phyloP scores from a whole-genome alignment of 2,113 vertebrate genomes.

The Pan paniscus region DNA sequence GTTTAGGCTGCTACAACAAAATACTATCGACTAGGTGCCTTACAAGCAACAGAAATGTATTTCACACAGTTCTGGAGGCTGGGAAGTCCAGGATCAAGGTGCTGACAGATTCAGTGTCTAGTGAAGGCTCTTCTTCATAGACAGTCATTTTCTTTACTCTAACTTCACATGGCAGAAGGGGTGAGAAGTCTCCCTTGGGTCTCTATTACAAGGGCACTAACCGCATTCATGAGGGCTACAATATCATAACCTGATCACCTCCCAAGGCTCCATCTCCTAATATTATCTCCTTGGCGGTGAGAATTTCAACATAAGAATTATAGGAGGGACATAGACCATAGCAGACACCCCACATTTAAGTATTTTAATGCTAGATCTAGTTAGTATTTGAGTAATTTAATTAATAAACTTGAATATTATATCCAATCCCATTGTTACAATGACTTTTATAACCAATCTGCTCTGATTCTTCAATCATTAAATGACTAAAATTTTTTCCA shows the following conservation, averaged over 20 bases:
- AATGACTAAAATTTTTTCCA: not conserved
- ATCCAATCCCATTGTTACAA: not conserved
- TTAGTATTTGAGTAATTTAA: not conserved
- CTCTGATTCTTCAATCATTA: not conserved
- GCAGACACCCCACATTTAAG: not conserved
- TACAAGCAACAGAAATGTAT: no score
- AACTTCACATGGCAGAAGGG: not conserved
- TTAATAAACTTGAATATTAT: not conserved
- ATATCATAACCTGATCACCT: not conserved
- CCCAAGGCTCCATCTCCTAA: not conserved
- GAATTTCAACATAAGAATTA: not conserved
- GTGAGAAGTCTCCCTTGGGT: not conserved
- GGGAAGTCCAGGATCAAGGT: not conserved
- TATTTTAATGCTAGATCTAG: not conserved
- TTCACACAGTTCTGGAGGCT: not conserved
- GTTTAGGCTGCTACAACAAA: not conserved
- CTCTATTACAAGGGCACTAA: not conserved
- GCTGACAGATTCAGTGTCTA: not conserved
- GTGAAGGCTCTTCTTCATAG: not conserved
- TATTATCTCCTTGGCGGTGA: not conserved
- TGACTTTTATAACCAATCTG: not conserved
- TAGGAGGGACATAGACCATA: accelerated
- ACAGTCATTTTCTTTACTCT: not conserved
- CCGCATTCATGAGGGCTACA: not conserved
- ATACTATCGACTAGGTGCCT: not conserved